These are phyloP conservation scores for Tribolium castaneum DNA, from an alignment of 1,140 invertebrate genomes.

Conservation along the genomic window DNA sequence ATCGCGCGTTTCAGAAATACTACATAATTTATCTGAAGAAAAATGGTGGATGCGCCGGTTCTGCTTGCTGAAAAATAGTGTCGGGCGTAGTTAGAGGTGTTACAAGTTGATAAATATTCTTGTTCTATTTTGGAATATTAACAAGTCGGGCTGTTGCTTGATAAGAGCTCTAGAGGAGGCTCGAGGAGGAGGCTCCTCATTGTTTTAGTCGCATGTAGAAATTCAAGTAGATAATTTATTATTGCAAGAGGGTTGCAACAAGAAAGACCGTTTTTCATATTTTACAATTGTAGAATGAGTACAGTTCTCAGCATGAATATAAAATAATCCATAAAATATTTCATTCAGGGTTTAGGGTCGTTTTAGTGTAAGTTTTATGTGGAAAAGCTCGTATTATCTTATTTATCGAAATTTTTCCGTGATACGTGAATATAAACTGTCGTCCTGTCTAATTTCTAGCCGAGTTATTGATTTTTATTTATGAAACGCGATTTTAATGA, in stretches of 20 bases:
- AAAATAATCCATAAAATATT: conserved; percentile 16
- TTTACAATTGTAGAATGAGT: not conserved
- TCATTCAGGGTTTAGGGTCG: conserved; percentile 2
- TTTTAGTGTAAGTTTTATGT: conserved; percentile 15
- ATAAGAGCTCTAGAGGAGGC: conserved; percentile 12
- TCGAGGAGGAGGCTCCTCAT: conserved; percentile 1
- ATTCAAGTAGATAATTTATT: conserved; percentile 28
- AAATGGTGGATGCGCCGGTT: not conserved
- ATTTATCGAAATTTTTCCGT: not conserved
- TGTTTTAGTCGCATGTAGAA: conserved; percentile 22
- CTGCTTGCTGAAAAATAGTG: not conserved
- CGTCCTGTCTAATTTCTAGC: not conserved
- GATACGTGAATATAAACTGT: not conserved
- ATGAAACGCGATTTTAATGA: not conserved
- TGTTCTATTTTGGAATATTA: conserved; percentile 18
- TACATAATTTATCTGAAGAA: not conserved
- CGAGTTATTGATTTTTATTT: conserved; percentile 1
- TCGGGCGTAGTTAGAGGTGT: not conserved
- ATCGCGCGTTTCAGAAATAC: no score
- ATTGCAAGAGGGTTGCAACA: not conserved
- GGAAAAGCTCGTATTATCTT: conserved; percentile 1
- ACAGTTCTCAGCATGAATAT: conserved; percentile 23
- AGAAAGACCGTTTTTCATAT: conserved; percentile 23
- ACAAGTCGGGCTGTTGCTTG: conserved; percentile 8
- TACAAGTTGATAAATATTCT: conserved; percentile 3